phyloP scores from a whole-genome alignment of 2,888 invertebrate species.

The Pseudococcus viburni region DNA sequence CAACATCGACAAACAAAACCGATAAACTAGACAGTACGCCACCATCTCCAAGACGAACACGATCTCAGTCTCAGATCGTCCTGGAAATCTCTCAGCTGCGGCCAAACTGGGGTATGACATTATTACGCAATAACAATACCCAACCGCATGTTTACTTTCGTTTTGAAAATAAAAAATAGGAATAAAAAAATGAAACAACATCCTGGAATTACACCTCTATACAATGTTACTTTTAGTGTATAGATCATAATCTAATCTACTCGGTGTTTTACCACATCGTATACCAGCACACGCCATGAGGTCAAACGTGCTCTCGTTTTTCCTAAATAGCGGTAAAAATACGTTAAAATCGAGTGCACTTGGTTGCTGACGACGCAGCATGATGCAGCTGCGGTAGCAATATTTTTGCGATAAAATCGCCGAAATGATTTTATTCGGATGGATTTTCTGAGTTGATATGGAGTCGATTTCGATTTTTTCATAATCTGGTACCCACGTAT shows the following conservation, averaged over 20 bases:
- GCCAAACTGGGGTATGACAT: neutral
- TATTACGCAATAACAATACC: neutral
- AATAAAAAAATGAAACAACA: neutral
- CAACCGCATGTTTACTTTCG: neutral
- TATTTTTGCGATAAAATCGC: conserved; percentile 10
- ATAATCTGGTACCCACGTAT: neutral
- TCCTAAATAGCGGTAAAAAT: conserved; percentile 24
- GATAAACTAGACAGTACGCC: neutral
- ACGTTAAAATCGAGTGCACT: conserved; percentile 40
- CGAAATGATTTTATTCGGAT: neutral
- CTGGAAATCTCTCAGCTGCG: conserved; percentile 11
- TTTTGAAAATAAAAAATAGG: neutral
- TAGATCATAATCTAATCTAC: conserved; percentile 5
- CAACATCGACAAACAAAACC: neutral
- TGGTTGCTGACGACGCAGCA: neutral
- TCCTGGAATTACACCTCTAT: conserved; percentile 26
- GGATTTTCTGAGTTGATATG: neutral
- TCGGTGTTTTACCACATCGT: conserved; percentile 2
- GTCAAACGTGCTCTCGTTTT: conserved; percentile 17
- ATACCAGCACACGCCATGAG: conserved; percentile 42
- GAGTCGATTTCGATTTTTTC: neutral
- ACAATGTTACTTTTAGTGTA: neutral
- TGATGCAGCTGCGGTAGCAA: neutral
- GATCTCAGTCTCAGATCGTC: neutral
- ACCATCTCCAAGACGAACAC: neutral